These are phyloP conservation scores for Helarctos malayanus DNA, from an alignment of 2,797 vertebrate species.

Conservation along the genomic window DNA sequence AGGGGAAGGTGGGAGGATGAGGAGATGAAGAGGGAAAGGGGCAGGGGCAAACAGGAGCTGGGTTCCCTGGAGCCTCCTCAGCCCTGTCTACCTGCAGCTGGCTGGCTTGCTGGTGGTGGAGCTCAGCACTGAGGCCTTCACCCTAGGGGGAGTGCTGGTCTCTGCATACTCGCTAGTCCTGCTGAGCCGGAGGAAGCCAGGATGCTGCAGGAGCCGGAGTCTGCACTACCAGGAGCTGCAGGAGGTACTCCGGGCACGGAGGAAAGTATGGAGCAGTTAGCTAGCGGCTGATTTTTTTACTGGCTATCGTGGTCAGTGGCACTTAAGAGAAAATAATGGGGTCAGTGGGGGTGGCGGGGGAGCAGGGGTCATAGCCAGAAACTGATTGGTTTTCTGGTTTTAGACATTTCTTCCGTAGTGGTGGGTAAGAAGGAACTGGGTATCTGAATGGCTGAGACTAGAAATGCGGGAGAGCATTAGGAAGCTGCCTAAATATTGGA, in stretches of 20 bases:
- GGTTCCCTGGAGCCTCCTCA: neutral
- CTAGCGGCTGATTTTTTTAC: neutral
- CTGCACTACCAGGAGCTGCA: constrained; percentile 80
- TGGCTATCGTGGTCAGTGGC: neutral
- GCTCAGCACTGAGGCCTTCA: constrained; percentile 76
- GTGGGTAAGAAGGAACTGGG: neutral
- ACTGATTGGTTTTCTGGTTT: constrained; percentile 26
- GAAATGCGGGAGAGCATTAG: neutral
- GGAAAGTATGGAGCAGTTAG: neutral
- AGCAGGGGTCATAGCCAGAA: neutral
- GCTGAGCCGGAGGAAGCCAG: constrained; percentile 79
- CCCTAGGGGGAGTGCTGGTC: constrained; percentile 67
- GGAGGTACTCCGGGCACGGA: constrained; percentile 68
- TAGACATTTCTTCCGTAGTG: neutral
- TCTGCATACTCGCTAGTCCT: constrained; percentile 75
- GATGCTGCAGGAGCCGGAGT: constrained; percentile 76
- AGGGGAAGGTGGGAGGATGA: constrained; percentile 27
- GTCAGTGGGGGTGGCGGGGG: neutral
- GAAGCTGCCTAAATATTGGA: constrained; percentile 13
- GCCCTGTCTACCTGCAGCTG: constrained; percentile 68
- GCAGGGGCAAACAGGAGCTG: neutral
- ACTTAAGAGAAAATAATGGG: neutral
- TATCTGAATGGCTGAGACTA: neutral
- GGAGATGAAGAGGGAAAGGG: neutral
- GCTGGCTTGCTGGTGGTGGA: constrained; percentile 74